Evolutionary conservation across 2,888 invertebrate species (phyloP).

Genomic region (Tetramorium bicarinatum): DNA sequence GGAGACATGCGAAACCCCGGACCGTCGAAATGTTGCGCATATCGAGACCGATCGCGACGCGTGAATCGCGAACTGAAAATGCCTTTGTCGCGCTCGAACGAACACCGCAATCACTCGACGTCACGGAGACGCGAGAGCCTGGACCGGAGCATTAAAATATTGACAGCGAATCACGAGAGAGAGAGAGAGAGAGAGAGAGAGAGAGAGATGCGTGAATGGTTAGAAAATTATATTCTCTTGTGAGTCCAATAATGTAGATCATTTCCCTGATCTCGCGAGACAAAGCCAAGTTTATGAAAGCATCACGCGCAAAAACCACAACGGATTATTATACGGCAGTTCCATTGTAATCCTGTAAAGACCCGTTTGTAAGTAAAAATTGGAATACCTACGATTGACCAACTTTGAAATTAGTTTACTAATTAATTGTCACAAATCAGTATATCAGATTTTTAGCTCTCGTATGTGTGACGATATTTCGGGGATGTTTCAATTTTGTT

Average conservation of each 20-base stretch:
- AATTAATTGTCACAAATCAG: not conserved
- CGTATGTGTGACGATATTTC: not conserved
- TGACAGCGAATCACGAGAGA: not conserved
- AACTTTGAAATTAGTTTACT: not conserved
- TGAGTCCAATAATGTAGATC: not conserved
- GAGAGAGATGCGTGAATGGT: not conserved
- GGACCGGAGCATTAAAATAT: constrained; percentile 28
- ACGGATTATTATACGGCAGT: not conserved
- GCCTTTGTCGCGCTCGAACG: not conserved
- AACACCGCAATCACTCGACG: constrained; percentile 11
- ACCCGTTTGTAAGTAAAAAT: not conserved
- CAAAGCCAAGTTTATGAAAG: constrained; percentile 8
- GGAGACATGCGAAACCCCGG: not conserved
- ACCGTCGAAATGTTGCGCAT: not conserved
- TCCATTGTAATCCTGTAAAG: not conserved
- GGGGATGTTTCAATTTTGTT: not conserved
- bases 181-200: not conserved
- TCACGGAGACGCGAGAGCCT: not conserved
- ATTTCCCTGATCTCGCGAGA: constrained; percentile 1
- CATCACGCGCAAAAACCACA: not conserved
- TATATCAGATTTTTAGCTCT: not conserved
- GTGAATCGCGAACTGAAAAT: not conserved
- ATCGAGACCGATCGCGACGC: not conserved
- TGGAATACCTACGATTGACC: not conserved
- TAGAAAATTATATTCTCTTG: constrained; percentile 14